Evolutionary conservation across 2,888 invertebrate species (phyloP), one percentile per base, ranked within the genome.

Genomic region (Sisyra nigra): DNA sequence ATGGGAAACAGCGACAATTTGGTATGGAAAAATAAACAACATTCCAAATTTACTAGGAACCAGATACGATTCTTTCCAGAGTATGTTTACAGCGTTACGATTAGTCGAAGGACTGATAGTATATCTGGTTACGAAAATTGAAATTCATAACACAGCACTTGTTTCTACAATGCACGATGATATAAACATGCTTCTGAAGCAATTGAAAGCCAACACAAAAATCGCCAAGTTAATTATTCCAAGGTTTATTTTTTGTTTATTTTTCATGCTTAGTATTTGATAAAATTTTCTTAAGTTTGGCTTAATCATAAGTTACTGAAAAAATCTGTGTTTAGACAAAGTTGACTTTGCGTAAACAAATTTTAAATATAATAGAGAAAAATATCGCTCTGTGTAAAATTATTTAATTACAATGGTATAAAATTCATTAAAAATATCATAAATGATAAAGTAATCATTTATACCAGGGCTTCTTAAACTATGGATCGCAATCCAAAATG

Each of bases 91-190:
- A 1, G 53, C 62, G 1, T 54, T 70, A n/a, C 67, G 71, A 48
- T 56, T 69, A 37, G 56, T 72, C 2, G 76, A 76, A 54, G 73
- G 72, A 1, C 55, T 72, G 13, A 55, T 75, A 2, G 65, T 74
- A 44, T 61, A 56, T 37, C 59, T 74, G 40, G 72, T 72, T 51
- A 55, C 47, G 32, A 56, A 57, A 50, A 54, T 56, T 51, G 57
- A 59, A 44, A 53, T 48, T 33, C 55, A 56, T 24, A 58, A 57
- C 44, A 45, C 57, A 2, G 42, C 48, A 11, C 52, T 51, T 2
- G 48, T 59, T 29, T 44, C 49, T 2, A 45, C 48, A 13, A 54
- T 59, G 17, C 49, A 56, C n/a, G 39, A 41, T 1, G 54, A 58
- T 35, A 59, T 65, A 36, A 49, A 53, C 34, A 35, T 46, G 1